A percentile compares a stretch with the other conserved stretches of the same genome.
Conservation (phyloP, 2,113 vertebrate genomes). For the Calidris pugnax region DNA sequence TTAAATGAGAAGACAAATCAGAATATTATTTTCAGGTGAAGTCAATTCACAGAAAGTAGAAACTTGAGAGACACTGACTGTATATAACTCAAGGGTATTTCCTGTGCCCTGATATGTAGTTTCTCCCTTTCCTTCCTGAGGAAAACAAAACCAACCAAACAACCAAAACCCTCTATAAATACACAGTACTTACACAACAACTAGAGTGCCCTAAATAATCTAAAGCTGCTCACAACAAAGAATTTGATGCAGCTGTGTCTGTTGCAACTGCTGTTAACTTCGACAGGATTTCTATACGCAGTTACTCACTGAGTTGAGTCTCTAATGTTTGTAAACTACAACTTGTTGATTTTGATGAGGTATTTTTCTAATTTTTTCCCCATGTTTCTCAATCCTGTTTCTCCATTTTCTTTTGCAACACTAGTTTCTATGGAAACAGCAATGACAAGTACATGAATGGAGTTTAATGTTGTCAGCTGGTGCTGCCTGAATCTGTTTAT, state of each 20-base stretch:
- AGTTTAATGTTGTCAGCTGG: not conserved
- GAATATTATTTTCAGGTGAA: constrained; percentile 3
- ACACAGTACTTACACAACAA: not conserved
- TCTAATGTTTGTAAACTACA: not conserved
- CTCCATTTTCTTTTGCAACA: not conserved
- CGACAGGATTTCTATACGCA: not conserved
- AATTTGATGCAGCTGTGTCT: not conserved
- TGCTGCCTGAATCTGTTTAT: not conserved
- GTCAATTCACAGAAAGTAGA: not conserved
- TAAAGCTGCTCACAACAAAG: not conserved
- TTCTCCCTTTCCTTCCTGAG: not conserved
- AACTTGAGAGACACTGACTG: not conserved
- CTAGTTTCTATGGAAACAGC: constrained; percentile 59
- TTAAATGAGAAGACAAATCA: constrained; percentile 56
- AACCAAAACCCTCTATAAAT: not conserved
- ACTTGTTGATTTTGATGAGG: not conserved
- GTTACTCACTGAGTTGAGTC: not conserved
- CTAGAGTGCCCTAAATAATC: not conserved
- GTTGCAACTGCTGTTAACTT: not conserved
- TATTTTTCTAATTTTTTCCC: not conserved
- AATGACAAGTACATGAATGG: not conserved
- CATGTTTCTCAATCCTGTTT: not conserved
- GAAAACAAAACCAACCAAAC: not conserved
- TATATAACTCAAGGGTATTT: not conserved
- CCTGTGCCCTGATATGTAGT: not conserved